phyloP scores from a whole-genome alignment of 2,888 invertebrate genomes.

The Belgica antarctica region DNA sequence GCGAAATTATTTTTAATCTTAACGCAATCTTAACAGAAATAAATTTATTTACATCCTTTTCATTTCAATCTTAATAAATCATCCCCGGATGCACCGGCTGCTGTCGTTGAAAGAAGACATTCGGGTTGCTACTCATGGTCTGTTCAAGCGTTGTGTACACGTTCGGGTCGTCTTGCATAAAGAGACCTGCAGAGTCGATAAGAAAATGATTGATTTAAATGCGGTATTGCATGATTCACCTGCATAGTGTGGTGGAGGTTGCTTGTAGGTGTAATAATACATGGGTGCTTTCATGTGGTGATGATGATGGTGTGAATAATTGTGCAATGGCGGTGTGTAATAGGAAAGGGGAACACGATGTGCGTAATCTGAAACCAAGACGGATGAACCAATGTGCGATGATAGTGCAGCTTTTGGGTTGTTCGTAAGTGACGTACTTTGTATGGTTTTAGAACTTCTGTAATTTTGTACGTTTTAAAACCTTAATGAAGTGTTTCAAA shows the following conservation, averaged over 20 bases:
- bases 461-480: too few species aligned
- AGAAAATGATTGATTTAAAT: conserved; percentile 23
- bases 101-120: conserved; percentile 86
- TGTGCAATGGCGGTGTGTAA: background rate
- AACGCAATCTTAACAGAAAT: background rate
- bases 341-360: conserved; percentile 12
- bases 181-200: conserved; percentile 62
- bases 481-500: too few species aligned
- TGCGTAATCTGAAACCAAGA: conserved; percentile 33
- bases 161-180: conserved; percentile 77
- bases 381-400: conserved; percentile 47
- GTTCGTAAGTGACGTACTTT: conserved; percentile 59
- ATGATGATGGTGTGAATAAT: conserved; percentile 28
- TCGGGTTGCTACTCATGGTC: conserved; percentile 83
- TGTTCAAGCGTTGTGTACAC: conserved; percentile 82
- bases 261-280: conserved; percentile 55
- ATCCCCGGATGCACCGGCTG: conserved; percentile 81
- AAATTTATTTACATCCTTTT: background rate
- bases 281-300: conserved; percentile 53
- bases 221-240: background rate
- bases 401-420: conserved; percentile 63
- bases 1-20: background rate
- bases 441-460: too few species aligned
- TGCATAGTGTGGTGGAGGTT: conserved; percentile 51
- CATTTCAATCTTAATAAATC: conserved; percentile 65